phyloP scores from a whole-genome alignment of 1,140 invertebrate genomes.

The Euglossa dilemma region DNA sequence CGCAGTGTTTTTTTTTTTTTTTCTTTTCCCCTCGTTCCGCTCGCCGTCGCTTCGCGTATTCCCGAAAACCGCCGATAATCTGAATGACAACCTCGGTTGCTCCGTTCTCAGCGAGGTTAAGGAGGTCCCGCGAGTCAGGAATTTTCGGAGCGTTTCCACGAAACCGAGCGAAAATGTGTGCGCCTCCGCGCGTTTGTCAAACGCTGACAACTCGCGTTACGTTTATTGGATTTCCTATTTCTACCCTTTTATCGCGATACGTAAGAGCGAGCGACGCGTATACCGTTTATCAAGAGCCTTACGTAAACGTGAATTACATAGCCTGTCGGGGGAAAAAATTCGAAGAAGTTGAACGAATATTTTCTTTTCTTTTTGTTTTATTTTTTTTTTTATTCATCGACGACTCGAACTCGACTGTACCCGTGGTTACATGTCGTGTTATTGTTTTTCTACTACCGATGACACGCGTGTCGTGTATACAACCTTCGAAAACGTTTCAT shows the following conservation, averaged over 20 bases:
- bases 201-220: background rate
- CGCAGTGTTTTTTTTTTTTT: too few species aligned
- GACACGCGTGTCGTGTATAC: background rate
- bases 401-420: background rate
- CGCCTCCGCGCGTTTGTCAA: background rate
- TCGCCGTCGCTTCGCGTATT: background rate
- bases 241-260: background rate
- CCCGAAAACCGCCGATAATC: background rate
- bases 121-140: background rate
- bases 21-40: too few species aligned
- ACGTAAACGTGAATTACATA: slow-evolving; percentile 14
- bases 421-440: background rate
- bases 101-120: background rate
- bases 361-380: too few species aligned
- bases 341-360: background rate
- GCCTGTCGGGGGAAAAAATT: background rate
- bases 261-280: background rate
- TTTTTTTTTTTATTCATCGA: background rate
- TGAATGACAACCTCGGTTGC: slow-evolving; percentile 13
- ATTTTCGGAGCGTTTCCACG: too few species aligned
- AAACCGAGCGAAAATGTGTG: too few species aligned
- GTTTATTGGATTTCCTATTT: slow-evolving; percentile 10
- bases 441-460: background rate
- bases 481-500: slow-evolving; percentile 4
- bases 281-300: background rate